These are phyloP conservation scores for Paedocypris sp. DNA, from an alignment of 2,113 vertebrate species.

Conservation along the genomic window DNA sequence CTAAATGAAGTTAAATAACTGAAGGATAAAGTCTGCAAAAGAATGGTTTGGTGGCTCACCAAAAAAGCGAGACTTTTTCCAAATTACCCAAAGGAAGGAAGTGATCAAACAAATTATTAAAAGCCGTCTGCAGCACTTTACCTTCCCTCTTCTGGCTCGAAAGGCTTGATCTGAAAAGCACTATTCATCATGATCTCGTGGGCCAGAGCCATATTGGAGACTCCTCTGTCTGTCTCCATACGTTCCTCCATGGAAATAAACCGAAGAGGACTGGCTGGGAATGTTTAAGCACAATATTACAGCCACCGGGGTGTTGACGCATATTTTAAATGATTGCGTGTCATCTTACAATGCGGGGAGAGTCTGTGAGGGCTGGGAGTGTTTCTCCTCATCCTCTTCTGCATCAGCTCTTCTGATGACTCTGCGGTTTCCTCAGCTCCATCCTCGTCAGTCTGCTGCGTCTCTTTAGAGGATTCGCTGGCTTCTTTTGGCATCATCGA, in stretches of 20 bases:
- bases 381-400: slow-evolving; percentile 53
- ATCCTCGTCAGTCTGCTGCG: slow-evolving; percentile 48
- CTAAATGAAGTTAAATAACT: too few relatives aligned
- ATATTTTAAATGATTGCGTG: background rate
- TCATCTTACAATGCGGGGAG: slow-evolving; percentile 67
- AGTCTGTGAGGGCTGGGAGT: slow-evolving; percentile 57
- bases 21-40: too few relatives aligned
- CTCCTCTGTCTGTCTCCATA: slow-evolving; percentile 81
- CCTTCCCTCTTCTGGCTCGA: slow-evolving; percentile 78
- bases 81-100: too few relatives aligned
- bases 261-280: slow-evolving; percentile 73
- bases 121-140: slow-evolving; percentile 38
- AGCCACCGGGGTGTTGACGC: background rate
- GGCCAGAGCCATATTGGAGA: slow-evolving; percentile 91
- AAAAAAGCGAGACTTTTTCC: too few relatives aligned
- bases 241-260: slow-evolving; percentile 81
- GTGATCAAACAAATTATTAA: too few relatives aligned
- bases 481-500: slow-evolving; percentile 72
- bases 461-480: slow-evolving; percentile 52
- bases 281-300: background rate
- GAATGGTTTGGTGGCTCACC: too few relatives aligned
- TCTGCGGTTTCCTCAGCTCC: slow-evolving; percentile 45
- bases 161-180: slow-evolving; percentile 77
- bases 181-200: slow-evolving; percentile 87
- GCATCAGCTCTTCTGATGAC: slow-evolving; percentile 50